phyloP scores from a whole-genome alignment of 2,888 invertebrate genomes.

The Stenolophus ochropezus region DNA sequence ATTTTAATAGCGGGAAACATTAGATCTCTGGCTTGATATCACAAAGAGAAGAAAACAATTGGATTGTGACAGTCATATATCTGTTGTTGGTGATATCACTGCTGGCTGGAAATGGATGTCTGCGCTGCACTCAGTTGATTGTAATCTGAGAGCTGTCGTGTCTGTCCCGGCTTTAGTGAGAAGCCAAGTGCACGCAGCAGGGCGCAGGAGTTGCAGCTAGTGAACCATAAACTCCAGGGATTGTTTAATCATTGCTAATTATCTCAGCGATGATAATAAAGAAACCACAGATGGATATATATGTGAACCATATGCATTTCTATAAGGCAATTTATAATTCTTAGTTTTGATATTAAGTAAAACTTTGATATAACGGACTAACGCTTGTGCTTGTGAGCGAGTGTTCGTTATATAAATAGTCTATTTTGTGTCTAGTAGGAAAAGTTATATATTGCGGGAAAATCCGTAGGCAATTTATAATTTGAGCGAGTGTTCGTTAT shows the following conservation, averaged over 20 bases:
- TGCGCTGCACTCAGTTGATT: conserved; percentile 44
- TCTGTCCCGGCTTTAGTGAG: conserved; percentile 13
- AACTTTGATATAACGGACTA: too few species aligned
- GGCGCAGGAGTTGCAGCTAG: not conserved
- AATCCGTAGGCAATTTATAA: too few species aligned
- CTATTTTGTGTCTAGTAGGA: too few species aligned
- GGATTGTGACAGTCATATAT: conserved; percentile 46
- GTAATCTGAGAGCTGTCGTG: conserved; percentile 48
- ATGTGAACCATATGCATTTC: not conserved
- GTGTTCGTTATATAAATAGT: too few species aligned
- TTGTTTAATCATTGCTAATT: conserved; percentile 41
- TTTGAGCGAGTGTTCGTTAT: too few species aligned
- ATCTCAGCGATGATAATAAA: not conserved
- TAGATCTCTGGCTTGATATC: not conserved
- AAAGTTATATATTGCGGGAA: too few species aligned
- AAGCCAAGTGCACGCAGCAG: not conserved
- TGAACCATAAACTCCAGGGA: not conserved
- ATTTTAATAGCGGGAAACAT: not conserved
- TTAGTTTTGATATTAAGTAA: too few species aligned
- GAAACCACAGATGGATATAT: not conserved
- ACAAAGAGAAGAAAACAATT: conserved; percentile 6
- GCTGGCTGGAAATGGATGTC: conserved; percentile 28
- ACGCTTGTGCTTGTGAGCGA: too few species aligned
- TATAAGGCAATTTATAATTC: too few species aligned
- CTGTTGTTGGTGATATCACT: conserved; percentile 48